Evolutionary conservation across 2,888 invertebrate species (phyloP), one percentile per base, ranked within the genome.

Genomic region (Latrodectus hesperus): DNA sequence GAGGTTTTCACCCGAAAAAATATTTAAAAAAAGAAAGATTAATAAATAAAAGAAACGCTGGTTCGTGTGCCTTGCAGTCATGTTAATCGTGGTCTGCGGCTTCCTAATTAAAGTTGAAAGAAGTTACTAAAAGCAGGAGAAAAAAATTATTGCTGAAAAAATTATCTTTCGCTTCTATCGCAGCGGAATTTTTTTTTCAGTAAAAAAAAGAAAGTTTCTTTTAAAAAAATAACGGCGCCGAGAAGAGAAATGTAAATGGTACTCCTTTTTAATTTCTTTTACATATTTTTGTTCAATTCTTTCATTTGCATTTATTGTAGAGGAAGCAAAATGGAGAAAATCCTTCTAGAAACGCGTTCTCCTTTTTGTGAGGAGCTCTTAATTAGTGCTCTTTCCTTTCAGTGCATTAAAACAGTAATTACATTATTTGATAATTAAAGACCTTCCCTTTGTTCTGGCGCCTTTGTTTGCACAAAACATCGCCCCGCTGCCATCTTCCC

Each of bases 41-140:
- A 83, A 83, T 76, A 76, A 83, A 83, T 76, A 76, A 76, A 51
- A 64, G 38, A 38, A 38, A 38, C 38, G 82, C 68, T 73, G 17
- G 67, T 74, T 68, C 71, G 64, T 77, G 75, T 83, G 76, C 72
- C 73, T 67, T 73, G 38, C 22, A 78, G 77, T 67, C 72, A 84
- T 84, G 84, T 84, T 84, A 84, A 84, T 84, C 73, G 78, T 64
- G 71, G 71, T 17, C 83, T 64, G 73, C 64, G 73, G 77, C 78
- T 73, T 72, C 72, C 84, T 84, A 84, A 84, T 84, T 84, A 84
- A 84, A 84, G 68, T 84, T 84, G 84, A 84, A 84, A 84, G 73
- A 77, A 78, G 67, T 72, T 65, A 73, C n/a, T 67, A 77, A 73
- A 84, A 84, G 72, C 65, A 78, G 16, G 14, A 10, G 14, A 9